Evolutionary conservation across 2,888 invertebrate species (phyloP), one percentile per base, ranked within the genome.

Genomic region (Drosophila testacea): DNA sequence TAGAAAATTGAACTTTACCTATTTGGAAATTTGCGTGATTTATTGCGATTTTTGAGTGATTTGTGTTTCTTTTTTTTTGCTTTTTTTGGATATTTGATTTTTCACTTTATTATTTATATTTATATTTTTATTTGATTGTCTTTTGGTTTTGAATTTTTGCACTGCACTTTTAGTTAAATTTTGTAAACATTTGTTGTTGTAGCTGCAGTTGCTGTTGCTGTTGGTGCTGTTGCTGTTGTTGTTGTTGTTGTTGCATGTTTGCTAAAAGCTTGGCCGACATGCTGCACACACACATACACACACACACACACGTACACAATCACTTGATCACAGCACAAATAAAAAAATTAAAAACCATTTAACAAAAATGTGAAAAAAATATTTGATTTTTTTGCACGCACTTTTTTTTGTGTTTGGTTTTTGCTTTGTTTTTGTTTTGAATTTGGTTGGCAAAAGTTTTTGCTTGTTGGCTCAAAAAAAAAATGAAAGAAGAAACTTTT

Each of bases 1-100:
- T 65, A 83, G 70, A 83, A 81, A 84, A 74, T 75, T 77, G 65
- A 88, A 84, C 84, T 80, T 84, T 84, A 84, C 84, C 84, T 84
- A 84, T 88, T 85, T 84, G 70, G 46, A 46, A 70, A 75, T 63
- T 63, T 73, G 69, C 55, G 73, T 16, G 68, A 75, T 54, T 68
- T 78, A 22, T 74, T 52, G 54, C 65, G 39, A 22, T 52, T 67
- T 65, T 32, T 32, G 22, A 22, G 22, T 22, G 22, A 30, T 30
- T 30, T 5, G 61, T 50, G 36, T 57, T 55, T 41, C 39, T 44
- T 28, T 38, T 28, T 38, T 60, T 46, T 27, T 16, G 16, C 16
- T 16, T 16, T 16, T 16, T 16, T 3, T 10, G 4, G 38, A 44
- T 59, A 22, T 57, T 50, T 22, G 32, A 11, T 46, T 42, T 57